A percentile compares a stretch with the other conserved stretches of the same genome.
phyloP scores from a whole-genome alignment of 2,797 vertebrate species.

The Myotis vivesi region DNA sequence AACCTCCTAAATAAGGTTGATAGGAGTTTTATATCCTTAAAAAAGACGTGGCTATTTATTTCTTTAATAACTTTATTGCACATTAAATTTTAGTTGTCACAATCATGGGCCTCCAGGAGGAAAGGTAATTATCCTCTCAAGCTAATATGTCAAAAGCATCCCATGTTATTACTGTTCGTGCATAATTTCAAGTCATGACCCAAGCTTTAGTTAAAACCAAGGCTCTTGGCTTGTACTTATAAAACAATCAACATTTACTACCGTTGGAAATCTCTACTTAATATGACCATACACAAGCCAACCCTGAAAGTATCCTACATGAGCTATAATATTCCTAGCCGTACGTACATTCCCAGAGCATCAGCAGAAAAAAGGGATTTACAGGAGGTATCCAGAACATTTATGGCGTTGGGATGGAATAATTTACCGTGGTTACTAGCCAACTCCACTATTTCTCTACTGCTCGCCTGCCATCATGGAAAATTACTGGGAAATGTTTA shows the following conservation, averaged over 20 bases:
- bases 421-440: not conserved
- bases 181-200: slow-evolving; percentile 29
- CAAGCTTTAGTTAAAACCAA: not conserved
- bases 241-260: not conserved
- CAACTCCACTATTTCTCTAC: slow-evolving; percentile 5
- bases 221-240: not conserved
- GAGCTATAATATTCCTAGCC: not conserved
- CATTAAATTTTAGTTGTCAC: slow-evolving; percentile 32
- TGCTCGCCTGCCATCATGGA: not conserved
- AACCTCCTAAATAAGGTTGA: slow-evolving; percentile 21
- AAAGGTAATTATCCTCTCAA: not conserved
- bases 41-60: slow-evolving; percentile 35
- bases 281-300: not conserved
- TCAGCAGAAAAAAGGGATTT: not conserved
- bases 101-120: slow-evolving; percentile 15
- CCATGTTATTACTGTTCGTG: not conserved
- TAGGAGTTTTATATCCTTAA: slow-evolving; percentile 22
- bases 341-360: not conserved
- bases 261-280: not conserved
- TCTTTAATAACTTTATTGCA: slow-evolving; percentile 41
- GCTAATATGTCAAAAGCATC: slow-evolving; percentile 23
- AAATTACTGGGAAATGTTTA: slow-evolving; percentile 37
- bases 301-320: not conserved
- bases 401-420: not conserved
- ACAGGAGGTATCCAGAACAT: not conserved